These are phyloP conservation scores for Eupithecia subumbrata DNA, from an alignment of 2,888 invertebrate genomes.

Conservation along the genomic window DNA sequence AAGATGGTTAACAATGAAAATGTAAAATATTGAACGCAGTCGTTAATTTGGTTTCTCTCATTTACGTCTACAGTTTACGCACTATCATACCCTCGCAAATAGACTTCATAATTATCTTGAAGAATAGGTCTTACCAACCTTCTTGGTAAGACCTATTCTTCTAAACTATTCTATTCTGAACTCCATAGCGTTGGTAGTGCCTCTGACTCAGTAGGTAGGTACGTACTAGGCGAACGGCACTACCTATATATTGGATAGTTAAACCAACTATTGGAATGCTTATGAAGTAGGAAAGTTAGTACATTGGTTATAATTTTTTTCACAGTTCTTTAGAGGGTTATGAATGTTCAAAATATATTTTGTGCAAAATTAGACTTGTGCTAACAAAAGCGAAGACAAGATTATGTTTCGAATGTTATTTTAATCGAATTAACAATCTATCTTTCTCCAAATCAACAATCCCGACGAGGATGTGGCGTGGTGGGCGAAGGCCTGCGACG, in stretches of 20 bases:
- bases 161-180: not conserved
- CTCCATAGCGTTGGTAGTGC: constrained; percentile 42
- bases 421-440: not conserved
- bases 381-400: not conserved
- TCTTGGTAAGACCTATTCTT: too few species aligned
- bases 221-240: constrained; percentile 68
- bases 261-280: not conserved
- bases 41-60: too few species aligned
- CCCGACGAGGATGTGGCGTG: too few species aligned
- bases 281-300: not conserved
- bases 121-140: too few species aligned
- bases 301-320: not conserved
- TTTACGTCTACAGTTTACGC: too few species aligned
- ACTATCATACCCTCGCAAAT: too few species aligned
- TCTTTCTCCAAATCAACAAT: too few species aligned
- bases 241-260: constrained; percentile 61
- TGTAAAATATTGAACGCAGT: too few species aligned
- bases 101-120: too few species aligned
- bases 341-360: not conserved
- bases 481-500: too few species aligned
- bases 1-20: too few species aligned
- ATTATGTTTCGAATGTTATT: too few species aligned
- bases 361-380: not conserved
- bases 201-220: constrained; percentile 59
- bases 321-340: not conserved